These are phyloP conservation scores for Spinibarbus caldwelli DNA, from an alignment of 2,797 vertebrate species.

Conservation along the genomic window DNA sequence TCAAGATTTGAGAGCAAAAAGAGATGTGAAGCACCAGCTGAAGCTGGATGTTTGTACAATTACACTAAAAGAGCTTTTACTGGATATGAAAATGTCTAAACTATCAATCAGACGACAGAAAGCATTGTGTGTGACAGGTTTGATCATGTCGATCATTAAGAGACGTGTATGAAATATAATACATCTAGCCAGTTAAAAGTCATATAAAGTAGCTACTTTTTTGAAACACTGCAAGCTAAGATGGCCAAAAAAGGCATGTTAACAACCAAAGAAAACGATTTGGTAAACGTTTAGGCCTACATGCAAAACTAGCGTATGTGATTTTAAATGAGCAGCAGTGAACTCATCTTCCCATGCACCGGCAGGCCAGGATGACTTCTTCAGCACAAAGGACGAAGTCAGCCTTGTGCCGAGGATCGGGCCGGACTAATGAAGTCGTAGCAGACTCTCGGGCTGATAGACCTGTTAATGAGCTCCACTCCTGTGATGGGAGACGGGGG, in stretches of 20 bases:
- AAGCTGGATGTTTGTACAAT: background rate
- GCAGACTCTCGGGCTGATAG: slow-evolving; percentile 66
- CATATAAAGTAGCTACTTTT: background rate
- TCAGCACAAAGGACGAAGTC: slow-evolving; percentile 59
- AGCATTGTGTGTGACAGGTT: background rate
- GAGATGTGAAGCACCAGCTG: too few relatives aligned
- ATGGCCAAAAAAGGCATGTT: background rate
- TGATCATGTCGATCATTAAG: background rate
- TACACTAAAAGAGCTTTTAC: background rate
- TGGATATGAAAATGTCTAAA: too few relatives aligned
- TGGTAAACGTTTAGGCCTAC: background rate
- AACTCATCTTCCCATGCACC: slow-evolving; percentile 63
- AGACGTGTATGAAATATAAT: background rate
- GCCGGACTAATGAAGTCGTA: slow-evolving; percentile 73
- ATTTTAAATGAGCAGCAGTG: slow-evolving; percentile 32
- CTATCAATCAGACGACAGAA: background rate
- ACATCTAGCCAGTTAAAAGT: background rate
- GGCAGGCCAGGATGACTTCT: slow-evolving; percentile 67
- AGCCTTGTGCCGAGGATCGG: slow-evolving; percentile 67
- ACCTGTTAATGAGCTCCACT: slow-evolving; percentile 76
- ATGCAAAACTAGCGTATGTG: slow-evolving; percentile 56
- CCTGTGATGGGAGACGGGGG: slow-evolving; percentile 63
- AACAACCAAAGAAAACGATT: background rate
- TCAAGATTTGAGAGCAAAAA: background rate
- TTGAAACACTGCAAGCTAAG: background rate